Evolutionary conservation across 2,888 invertebrate species (phyloP).

Genomic region (Eledona agricola): DNA sequence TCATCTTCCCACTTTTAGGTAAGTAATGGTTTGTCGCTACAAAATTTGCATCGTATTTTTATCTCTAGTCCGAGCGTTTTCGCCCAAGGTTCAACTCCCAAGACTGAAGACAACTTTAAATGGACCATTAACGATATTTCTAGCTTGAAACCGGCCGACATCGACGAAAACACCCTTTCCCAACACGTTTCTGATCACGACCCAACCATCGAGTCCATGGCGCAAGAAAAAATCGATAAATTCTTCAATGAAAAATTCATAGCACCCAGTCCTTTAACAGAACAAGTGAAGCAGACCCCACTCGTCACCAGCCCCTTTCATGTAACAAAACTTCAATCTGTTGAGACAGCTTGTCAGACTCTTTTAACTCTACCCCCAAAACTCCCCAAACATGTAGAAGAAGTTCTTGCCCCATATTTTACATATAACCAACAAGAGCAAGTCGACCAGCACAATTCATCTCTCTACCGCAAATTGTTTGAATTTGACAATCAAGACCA

Average conservation of each 20-base stretch:
- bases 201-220: conserved; percentile 70
- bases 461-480: conserved; percentile 57
- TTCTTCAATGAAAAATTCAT: conserved; percentile 60
- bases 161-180: conserved; percentile 71
- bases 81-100: conserved; percentile 57
- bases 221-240: conserved; percentile 73
- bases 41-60: too few relatives aligned
- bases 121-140: conserved; percentile 80
- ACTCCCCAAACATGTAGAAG: conserved; percentile 71
- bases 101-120: conserved; percentile 65
- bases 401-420: conserved; percentile 70
- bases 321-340: background rate
- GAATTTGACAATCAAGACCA: conserved; percentile 48
- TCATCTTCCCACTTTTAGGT: conserved; percentile 77
- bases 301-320: conserved; percentile 2
- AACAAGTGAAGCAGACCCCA: conserved; percentile 20
- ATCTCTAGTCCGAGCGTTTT: conserved; percentile 61
- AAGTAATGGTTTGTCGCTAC: conserved; percentile 42
- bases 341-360: conserved; percentile 72
- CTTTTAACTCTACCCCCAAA: conserved; percentile 70
- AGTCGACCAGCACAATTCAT: conserved; percentile 43
- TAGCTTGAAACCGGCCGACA: conserved; percentile 72
- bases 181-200: conserved; percentile 72
- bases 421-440: conserved; percentile 62
- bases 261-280: conserved; percentile 60